phyloP scores from a whole-genome alignment of 1,140 invertebrate genomes.

The Papilio polytes region DNA sequence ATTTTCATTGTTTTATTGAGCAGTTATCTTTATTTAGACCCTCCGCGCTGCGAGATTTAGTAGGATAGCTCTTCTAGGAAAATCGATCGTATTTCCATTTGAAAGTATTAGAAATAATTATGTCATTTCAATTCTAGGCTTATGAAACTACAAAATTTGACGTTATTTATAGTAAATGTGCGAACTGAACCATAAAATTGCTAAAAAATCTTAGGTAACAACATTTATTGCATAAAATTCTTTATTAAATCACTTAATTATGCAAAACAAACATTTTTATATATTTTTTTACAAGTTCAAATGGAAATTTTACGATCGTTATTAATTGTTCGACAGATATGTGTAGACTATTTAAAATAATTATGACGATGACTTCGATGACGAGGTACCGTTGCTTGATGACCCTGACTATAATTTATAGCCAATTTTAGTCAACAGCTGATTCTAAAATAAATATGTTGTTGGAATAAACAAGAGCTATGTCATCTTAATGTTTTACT shows the following conservation, averaged over 20 bases:
- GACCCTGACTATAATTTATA: background rate
- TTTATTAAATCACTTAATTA: constrained; percentile 37
- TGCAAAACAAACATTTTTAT: constrained; percentile 25
- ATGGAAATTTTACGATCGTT: constrained; percentile 24
- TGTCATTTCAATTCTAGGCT: constrained; percentile 7
- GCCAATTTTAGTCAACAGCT: background rate
- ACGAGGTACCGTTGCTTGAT: constrained; percentile 4
- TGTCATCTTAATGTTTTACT: background rate
- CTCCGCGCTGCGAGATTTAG: too few relatives aligned
- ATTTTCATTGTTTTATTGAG: too few relatives aligned
- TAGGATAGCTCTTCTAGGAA: too few relatives aligned
- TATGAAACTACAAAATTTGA: background rate
- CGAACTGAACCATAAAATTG: constrained; percentile 13
- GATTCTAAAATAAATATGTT: background rate
- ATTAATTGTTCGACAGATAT: constrained; percentile 24
- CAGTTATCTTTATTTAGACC: too few relatives aligned
- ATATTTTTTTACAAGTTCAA: constrained; percentile 1
- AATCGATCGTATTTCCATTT: too few relatives aligned
- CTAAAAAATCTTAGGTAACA: constrained; percentile 14
- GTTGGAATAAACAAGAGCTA: background rate
- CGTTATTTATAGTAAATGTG: constrained; percentile 28
- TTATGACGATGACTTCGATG: background rate
- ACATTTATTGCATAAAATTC: constrained; percentile 33
- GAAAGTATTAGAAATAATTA: background rate
- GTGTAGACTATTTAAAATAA: background rate